Evolutionary conservation across 1,140 invertebrate species (phyloP).

Genomic region (Riptortus pedestris): DNA sequence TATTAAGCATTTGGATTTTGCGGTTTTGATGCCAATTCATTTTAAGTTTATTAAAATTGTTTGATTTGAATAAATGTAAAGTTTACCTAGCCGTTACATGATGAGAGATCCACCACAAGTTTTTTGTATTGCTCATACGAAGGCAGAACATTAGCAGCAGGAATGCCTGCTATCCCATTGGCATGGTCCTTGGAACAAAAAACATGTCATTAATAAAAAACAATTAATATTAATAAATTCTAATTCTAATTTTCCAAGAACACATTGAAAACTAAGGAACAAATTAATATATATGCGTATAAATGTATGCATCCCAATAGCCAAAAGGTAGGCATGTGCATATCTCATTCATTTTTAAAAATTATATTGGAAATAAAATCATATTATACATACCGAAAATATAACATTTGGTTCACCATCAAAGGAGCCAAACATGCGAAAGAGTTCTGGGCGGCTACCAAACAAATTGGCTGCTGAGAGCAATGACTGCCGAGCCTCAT

Average conservation of each 20-base stretch:
- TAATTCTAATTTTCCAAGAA: too few species aligned
- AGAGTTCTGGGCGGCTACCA: slow-evolving; percentile 39
- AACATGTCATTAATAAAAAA: slow-evolving; percentile 9
- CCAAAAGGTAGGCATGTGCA: too few species aligned
- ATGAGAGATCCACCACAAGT: neutral
- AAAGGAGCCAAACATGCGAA: slow-evolving; percentile 43
- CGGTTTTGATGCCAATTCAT: too few species aligned
- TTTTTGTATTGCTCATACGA: slow-evolving; percentile 21
- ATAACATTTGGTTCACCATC: slow-evolving; percentile 40
- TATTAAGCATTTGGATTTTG: too few species aligned
- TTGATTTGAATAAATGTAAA: too few species aligned
- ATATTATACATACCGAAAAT: slow-evolving; percentile 42
- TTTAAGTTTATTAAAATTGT: too few species aligned
- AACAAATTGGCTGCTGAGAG: slow-evolving; percentile 38
- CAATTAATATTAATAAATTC: too few species aligned
- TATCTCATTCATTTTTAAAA: too few species aligned
- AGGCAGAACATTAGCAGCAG: neutral
- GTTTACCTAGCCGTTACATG: neutral
- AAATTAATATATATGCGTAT: too few species aligned
- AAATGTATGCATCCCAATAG: too few species aligned
- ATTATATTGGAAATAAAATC: too few species aligned
- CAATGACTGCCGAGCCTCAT: slow-evolving; percentile 42
- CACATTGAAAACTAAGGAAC: too few species aligned
- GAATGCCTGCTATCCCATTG: neutral
- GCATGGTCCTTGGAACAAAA: slow-evolving; percentile 21